Evolutionary conservation across 2,113 vertebrate genomes (phyloP).

Genomic region (Drymodes brunneopygia): DNA sequence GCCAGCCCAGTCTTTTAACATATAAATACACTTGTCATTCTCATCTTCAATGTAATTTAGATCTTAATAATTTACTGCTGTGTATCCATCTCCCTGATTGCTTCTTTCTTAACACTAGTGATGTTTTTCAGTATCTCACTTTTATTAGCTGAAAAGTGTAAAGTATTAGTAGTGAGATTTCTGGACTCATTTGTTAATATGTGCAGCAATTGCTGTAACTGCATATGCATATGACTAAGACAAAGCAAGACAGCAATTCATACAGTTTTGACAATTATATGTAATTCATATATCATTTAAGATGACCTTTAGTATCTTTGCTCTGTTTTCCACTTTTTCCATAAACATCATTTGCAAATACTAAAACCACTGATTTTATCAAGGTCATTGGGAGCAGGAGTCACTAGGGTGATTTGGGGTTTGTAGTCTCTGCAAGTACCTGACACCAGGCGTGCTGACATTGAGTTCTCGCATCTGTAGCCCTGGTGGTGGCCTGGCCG

Average conservation of each 20-base stretch:
- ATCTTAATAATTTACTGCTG: neutral
- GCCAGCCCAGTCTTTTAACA: neutral
- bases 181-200: neutral
- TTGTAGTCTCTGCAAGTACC: accelerated
- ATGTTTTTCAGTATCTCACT: neutral
- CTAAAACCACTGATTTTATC: neutral
- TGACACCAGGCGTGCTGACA: accelerated
- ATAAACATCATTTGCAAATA: neutral
- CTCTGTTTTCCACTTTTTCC: neutral
- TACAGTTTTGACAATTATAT: neutral
- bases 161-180: neutral
- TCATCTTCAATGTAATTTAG: neutral
- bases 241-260: neutral
- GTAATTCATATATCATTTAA: neutral
- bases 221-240: neutral
- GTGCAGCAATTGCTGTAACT: neutral
- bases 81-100: neutral
- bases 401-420: accelerated
- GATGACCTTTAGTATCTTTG: neutral
- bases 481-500: accelerated
- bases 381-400: neutral
- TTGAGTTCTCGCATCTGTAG: accelerated
- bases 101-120: neutral
- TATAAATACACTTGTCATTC: neutral
- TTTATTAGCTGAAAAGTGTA: neutral